A percentile compares a stretch with the other conserved stretches of the same genome.
Conservation (phyloP, 2,797 vertebrate genomes). For the Leuciscus waleckii region DNA sequence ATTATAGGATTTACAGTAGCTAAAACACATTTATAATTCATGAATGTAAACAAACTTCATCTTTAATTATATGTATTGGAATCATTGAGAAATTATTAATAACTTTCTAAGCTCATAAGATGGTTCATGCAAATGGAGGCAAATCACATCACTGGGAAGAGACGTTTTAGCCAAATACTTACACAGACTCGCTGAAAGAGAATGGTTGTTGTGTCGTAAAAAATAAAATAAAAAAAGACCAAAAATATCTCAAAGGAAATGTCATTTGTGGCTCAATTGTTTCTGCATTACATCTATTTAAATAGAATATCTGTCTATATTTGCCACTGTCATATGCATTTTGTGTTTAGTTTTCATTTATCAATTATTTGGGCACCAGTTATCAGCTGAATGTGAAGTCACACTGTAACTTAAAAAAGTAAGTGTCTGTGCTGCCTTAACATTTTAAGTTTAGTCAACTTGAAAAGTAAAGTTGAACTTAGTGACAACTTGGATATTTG, state of each 20-base stretch:
- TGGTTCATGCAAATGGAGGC: constrained; percentile 44
- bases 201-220: not conserved
- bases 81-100: constrained; percentile 61
- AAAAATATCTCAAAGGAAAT: not conserved
- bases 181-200: not conserved
- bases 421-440: not conserved
- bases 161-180: constrained; percentile 33
- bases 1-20: constrained; percentile 47
- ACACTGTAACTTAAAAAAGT: not conserved
- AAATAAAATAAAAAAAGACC: not conserved
- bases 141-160: constrained; percentile 24
- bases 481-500: no score
- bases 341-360: not conserved
- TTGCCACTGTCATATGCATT: not conserved
- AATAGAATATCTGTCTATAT: not conserved
- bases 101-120: constrained; percentile 55
- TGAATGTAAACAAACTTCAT: constrained; percentile 60
- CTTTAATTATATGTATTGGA: constrained; percentile 60
- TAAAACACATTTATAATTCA: constrained; percentile 59
- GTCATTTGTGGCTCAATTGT: not conserved
- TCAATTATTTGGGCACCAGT: not conserved
- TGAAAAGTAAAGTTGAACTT: not conserved
- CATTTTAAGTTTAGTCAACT: not conserved
- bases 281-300: not conserved
- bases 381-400: not conserved